A percentile compares a stretch with the other conserved stretches of the same genome.
Evolutionary conservation across 2,797 vertebrate species (phyloP).

Genomic region (Neostethus bicornis): DNA sequence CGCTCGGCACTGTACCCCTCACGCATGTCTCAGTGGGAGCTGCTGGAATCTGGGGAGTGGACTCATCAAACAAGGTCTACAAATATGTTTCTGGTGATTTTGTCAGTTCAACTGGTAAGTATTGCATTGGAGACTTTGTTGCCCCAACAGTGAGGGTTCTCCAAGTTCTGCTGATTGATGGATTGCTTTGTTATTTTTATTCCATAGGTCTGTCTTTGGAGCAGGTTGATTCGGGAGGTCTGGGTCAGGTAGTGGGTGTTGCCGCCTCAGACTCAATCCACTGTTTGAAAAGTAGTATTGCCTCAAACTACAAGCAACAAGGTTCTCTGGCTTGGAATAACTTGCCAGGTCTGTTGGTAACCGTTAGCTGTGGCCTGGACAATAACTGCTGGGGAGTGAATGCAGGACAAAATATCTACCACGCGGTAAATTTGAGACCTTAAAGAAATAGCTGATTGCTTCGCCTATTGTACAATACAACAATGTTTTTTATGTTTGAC

Average conservation of each 20-base stretch:
- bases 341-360: rapidly evolving
- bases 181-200: not conserved
- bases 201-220: constrained; percentile 12
- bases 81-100: constrained; percentile 1
- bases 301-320: rapidly evolving
- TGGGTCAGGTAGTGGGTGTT: constrained; percentile 28
- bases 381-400: constrained; percentile 6
- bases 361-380: rapidly evolving
- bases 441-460: not conserved
- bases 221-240: constrained; percentile 59
- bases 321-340: not conserved
- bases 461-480: not conserved
- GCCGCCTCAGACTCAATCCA: rapidly evolving
- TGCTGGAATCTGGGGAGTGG: constrained; percentile 16
- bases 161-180: no score
- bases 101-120: not conserved
- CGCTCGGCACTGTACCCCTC: not conserved
- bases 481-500: not conserved
- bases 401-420: rapidly evolving
- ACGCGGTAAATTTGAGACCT: not conserved
- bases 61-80: rapidly evolving
- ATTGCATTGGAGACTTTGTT: not conserved
- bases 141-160: no score
- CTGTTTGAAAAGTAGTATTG: constrained; percentile 18
- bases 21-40: constrained; percentile 12